A percentile compares a stretch with the other conserved stretches of the same genome.
Conservation (phyloP, 2,888 invertebrate species). For the Ectobius pallidus region DNA sequence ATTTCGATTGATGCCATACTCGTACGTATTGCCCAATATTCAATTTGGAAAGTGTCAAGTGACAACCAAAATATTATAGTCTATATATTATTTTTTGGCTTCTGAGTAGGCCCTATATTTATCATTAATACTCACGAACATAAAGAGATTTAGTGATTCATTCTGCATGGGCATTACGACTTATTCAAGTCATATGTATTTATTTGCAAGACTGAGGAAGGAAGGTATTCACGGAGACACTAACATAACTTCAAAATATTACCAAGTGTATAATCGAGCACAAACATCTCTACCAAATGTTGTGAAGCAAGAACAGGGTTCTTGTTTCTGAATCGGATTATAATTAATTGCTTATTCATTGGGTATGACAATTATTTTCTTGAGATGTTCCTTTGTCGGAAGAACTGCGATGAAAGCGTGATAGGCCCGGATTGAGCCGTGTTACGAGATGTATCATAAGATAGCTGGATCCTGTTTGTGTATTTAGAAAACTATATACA, state of each 20-base stretch:
- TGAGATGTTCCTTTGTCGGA: constrained; percentile 27
- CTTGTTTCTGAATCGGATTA: neutral
- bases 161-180: no score
- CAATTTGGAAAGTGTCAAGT: no score
- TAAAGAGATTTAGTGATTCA: no score
- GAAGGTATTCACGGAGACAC: no score
- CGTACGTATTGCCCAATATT: no score
- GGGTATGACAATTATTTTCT: constrained; percentile 37
- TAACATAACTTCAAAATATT: neutral
- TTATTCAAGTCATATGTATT: no score
- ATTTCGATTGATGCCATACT: no score
- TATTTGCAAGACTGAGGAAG: no score
- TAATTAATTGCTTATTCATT: constrained; percentile 40
- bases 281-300: constrained; percentile 1
- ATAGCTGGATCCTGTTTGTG: neutral
- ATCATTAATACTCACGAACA: no score
- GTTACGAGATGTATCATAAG: neutral
- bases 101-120: no score
- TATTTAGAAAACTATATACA: constrained; percentile 21
- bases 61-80: no score
- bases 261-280: neutral
- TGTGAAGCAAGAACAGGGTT: neutral
- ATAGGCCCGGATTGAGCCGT: constrained; percentile 22
- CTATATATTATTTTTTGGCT: no score
- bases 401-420: constrained; percentile 9